Base-by-base conservation (phyloP, 2,888 invertebrate species). In the Galeruca laticollis region DNA sequence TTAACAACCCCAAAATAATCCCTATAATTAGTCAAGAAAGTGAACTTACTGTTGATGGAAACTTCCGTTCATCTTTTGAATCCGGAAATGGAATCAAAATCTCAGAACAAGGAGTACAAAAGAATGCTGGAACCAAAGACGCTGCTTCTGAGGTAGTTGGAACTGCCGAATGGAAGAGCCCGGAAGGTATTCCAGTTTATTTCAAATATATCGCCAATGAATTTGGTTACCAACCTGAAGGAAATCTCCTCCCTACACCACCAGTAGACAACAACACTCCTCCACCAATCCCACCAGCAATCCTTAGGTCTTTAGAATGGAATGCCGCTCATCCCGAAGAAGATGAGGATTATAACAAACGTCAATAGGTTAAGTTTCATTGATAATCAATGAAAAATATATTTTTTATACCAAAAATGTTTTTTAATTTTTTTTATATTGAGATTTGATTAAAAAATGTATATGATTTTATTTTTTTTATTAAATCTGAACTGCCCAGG, bases 251-350 rank as follows among this genome's bases (percentile, higher is more conserved):
- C 67, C 87, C 87, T 83, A 87, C 88, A 57, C 87, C 87, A 43
- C 85, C 40, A 31, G 92, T 92, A 66, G 89, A 92, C 79, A 92
- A 92, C 82, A 91, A 92, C 54, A 89, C 89, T 1, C 88, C 92
- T 35, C 92, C 91, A 49, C 92, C 92, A 71, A 90, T 92, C 70
- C 92, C 92, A 63, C 88, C 87, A 71, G 90, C 88, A 66, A 92
- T 92, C 78, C 89, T 90, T 78, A 88, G 89, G 62, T 89, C 92
- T 40, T 85, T 92, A 57, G 91, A 88, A 51, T 91, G 88, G 82
- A 87, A 91, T 73, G 91, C 91, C 43, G 89, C 90, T 37, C 89
- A 90, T 43, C 90, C 91, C 21, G 89, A 88, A n/a, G 59, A 68
- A 43, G 33, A 68, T 26, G 67, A 71, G 15, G 33, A 57, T 1